These are phyloP conservation scores for Eira barbara DNA, from an alignment of 2,113 vertebrate genomes.

Conservation along the genomic window DNA sequence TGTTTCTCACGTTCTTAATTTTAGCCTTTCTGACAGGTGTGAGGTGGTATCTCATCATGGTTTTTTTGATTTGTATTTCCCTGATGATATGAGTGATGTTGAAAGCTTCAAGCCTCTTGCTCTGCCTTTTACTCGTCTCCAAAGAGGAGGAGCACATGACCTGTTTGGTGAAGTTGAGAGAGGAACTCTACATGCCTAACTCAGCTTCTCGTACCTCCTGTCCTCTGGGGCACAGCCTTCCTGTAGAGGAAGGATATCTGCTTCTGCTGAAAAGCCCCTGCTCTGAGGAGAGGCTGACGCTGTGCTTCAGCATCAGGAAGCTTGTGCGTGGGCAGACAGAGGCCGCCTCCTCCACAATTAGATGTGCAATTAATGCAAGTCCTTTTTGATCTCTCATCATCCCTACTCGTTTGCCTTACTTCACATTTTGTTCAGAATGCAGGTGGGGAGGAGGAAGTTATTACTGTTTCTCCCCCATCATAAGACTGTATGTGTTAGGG, in stretches of 20 bases:
- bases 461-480: neutral
- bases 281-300: neutral
- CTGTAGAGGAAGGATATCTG: neutral
- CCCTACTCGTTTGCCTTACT: neutral
- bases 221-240: neutral
- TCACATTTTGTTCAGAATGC: neutral
- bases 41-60: neutral
- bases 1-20: too few species aligned
- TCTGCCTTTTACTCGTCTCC: neutral
- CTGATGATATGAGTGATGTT: neutral
- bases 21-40: too few species aligned
- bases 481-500: neutral
- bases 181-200: fast-evolving
- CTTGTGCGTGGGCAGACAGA: fast-evolving
- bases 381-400: neutral
- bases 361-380: neutral
- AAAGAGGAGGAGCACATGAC: neutral
- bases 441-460: fast-evolving
- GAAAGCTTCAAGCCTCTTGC: neutral
- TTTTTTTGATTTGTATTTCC: neutral
- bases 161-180: neutral
- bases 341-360: neutral
- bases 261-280: neutral
- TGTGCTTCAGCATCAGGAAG: neutral
- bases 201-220: neutral